Evolutionary conservation across 2,797 vertebrate genomes (phyloP), one percentile per base, ranked within the genome.

Genomic region (Helarctos malayanus): DNA sequence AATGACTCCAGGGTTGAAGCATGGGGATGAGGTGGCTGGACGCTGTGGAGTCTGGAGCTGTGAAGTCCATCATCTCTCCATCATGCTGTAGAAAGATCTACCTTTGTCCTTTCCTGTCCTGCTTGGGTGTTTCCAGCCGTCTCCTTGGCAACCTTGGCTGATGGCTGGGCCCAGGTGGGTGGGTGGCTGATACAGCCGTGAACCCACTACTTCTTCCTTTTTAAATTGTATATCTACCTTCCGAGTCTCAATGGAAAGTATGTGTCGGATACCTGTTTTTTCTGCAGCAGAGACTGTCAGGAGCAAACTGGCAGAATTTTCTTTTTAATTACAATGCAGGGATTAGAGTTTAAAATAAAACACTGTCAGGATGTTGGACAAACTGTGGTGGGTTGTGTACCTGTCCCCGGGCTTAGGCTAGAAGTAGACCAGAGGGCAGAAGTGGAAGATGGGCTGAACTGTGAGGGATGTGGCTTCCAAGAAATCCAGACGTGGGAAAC

Each of bases 1-100:
- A 98, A 83, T 98, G 97, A 85, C 19, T 97, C 9, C 19, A 25
- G 49, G 13, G 25, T 19, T 93, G 2, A 59, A 95, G 8, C 45
- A 4, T 23, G 29, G 35, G 7, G 49, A 21, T 38, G 19, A 71
- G 38, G 35, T 29, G 54, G 21, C 91, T 76, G 65, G 54, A 87
- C 32, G 25, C 52, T 73, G 7, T 54, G 38, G 47, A 38, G 59
- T 68, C 82, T 32, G 45, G 73, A 45, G 13, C 59, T 69, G 13
- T 57, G 57, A 84, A 47, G 63, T 79, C 82, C 56, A 19, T 38
- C n/a, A 2, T 15, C 27, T 15, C 23, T 69, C n/a, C 15, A 9
- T 71, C 35, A 16, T 1, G 7, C 86, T 68, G 11, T 65, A 18
- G 54, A 63, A 71, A 23, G 75, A 79, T 27, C 27, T 32, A 5